Evolutionary conservation across 2,797 vertebrate species (phyloP), one percentile per base, ranked within the genome.

Genomic region (Rachycentron canadum): DNA sequence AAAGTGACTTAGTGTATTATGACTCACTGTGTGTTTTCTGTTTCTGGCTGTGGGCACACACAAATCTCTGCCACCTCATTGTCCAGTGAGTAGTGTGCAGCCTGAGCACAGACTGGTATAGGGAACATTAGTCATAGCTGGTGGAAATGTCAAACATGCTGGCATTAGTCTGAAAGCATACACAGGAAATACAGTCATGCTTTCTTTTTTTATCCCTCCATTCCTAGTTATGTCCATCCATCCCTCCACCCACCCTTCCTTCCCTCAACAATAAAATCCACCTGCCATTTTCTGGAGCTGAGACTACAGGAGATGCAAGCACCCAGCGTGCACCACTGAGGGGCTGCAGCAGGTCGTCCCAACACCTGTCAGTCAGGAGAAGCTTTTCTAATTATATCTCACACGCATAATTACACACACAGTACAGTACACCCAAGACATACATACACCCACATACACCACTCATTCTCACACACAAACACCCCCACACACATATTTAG

Each of bases 311-410:
- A 73, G 64, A 72, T 69, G 32, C 57, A 13, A 68, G 63, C 73
- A 67, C 86, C 69, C 81, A 74, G 77, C 85, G 62, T 81, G 78
- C 69, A 75, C 67, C 81, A 64, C 75, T 68, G 69, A 69, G 69
- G 69, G 60, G 65, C 65, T 67, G 0, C 86, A 89, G 85, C 81
- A 81, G 82, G 89, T 69, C 57, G 72, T 62, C 62, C 55, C 30
- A 53, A 61, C 66, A 82, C 69, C 88, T 90, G 88, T 84, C 89
- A 91, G 77, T 91, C 90, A 86, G 60, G 40, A 52, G 81, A 30
- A 57, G 57, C 30, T n/a, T 57, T 74, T 76, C 81, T 85, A 83
- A 84, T 78, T 85, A 82, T 89, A 86, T 60, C 70, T 58, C 60
- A 30, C 52, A 59, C 49, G 76, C 61, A 45, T 45, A 65, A 41